Conservation (phyloP, 2,113 vertebrate species). For the Gambusia holbrooki region DNA sequence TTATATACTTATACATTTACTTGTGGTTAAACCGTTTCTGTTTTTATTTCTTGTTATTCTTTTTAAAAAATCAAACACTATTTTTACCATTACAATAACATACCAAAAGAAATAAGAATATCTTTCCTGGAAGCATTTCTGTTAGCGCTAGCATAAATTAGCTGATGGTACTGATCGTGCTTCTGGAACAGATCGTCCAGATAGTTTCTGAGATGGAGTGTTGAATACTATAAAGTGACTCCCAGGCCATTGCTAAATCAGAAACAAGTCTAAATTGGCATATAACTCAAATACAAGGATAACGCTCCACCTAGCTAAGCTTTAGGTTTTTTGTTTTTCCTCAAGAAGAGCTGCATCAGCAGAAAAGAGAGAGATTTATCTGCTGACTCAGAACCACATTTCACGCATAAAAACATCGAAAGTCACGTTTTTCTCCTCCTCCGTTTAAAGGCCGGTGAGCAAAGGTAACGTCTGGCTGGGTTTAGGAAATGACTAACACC, state of each 20-base stretch:
- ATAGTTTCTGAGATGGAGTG: too few relatives aligned
- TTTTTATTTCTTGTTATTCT: too few relatives aligned
- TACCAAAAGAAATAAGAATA: too few relatives aligned
- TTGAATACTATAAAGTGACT: neutral
- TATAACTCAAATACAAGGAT: neutral
- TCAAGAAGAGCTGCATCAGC: neutral
- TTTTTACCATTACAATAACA: too few relatives aligned
- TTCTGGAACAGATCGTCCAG: too few relatives aligned
- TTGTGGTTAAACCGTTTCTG: too few relatives aligned
- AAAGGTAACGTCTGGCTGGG: slow-evolving; percentile 27
- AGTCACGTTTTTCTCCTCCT: neutral
- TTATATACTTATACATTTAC: too few relatives aligned
- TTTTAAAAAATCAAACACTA: too few relatives aligned
- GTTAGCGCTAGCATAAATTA: too few relatives aligned
- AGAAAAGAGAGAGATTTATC: neutral
- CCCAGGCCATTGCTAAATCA: neutral
- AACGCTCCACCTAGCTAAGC: neutral
- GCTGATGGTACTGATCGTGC: too few relatives aligned
- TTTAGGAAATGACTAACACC: slow-evolving; percentile 39
- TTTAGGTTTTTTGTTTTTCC: neutral
- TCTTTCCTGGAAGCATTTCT: too few relatives aligned
- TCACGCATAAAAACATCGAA: slow-evolving; percentile 20
- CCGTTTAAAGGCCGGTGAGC: slow-evolving; percentile 12
- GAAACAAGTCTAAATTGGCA: neutral
- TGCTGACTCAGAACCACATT: slow-evolving; percentile 16